A percentile compares a stretch with the other conserved stretches of the same genome.
These are phyloP conservation scores for Drosophila acutilabella DNA, from an alignment of 2,888 invertebrate genomes.

Conservation along the genomic window DNA sequence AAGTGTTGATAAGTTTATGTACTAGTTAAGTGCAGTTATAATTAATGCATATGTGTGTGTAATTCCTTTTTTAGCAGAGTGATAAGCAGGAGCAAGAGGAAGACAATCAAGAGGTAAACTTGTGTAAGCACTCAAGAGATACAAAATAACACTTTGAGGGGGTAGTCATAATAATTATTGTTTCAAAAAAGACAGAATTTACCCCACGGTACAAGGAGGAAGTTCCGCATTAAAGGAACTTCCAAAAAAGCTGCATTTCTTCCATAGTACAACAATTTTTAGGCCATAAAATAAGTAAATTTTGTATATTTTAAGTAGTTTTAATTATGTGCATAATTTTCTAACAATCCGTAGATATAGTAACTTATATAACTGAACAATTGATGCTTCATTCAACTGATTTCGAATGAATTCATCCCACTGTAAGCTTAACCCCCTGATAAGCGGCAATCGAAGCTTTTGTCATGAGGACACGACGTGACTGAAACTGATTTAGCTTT, in stretches of 20 bases:
- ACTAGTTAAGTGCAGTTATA: neutral
- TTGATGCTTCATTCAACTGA: no score
- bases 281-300: no score
- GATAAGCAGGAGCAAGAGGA: neutral
- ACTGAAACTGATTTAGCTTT: conserved; percentile 28
- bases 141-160: neutral
- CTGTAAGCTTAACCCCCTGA: conserved; percentile 3
- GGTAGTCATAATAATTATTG: neutral
- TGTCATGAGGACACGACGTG: conserved; percentile 55
- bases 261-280: no score
- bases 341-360: neutral
- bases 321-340: no score
- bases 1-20: neutral
- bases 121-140: neutral
- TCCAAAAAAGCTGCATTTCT: no score
- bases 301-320: no score
- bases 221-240: no score
- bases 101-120: neutral
- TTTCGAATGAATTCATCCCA: neutral
- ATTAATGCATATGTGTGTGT: neutral
- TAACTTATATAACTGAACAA: neutral
- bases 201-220: no score
- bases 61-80: neutral
- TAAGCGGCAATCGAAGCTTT: conserved; percentile 7
- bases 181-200: neutral